A percentile compares a stretch with the other conserved stretches of the same genome.
Conservation (phyloP, 1,140 invertebrate genomes). For the Danaus plexippus region DNA sequence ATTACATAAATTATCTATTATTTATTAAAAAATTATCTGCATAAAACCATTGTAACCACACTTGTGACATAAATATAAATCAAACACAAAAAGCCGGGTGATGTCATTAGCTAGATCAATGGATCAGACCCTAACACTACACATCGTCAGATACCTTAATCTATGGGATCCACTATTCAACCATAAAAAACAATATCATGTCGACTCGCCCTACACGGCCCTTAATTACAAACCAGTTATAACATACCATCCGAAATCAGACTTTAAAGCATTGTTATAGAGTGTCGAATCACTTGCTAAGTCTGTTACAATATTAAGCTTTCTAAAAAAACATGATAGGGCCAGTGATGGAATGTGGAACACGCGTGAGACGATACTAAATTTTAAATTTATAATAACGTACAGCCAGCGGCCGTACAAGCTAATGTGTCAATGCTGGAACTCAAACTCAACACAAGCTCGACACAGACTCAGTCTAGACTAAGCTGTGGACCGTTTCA, state of each 20-base stretch:
- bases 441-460: too few species aligned
- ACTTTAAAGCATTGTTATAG: conserved; percentile 22
- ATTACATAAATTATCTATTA: conserved; percentile 2
- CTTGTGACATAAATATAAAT: conserved; percentile 8
- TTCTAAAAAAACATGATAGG: conserved; percentile 58
- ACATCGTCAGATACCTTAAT: conserved; percentile 49
- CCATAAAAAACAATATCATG: conserved; percentile 66
- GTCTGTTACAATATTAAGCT: conserved; percentile 41
- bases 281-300: conserved; percentile 23
- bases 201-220: conserved; percentile 40
- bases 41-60: conserved; percentile 3
- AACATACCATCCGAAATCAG: conserved; percentile 19
- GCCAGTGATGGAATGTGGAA: conserved; percentile 52
- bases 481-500: too few species aligned
- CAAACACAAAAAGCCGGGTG: conserved; percentile 15
- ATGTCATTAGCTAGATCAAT: conserved; percentile 16
- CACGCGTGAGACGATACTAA: conserved; percentile 42
- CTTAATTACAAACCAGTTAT: conserved; percentile 51
- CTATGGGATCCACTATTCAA: conserved; percentile 57
- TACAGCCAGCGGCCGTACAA: conserved; percentile 17
- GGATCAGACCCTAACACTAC: conserved; percentile 30
- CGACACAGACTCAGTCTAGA: too few species aligned
- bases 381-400: conserved; percentile 43
- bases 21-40: conserved; percentile 5
- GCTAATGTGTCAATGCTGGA: conserved; percentile 10